Base-by-base conservation (phyloP, 2,888 invertebrate species). In the Esperia sulphurella region DNA sequence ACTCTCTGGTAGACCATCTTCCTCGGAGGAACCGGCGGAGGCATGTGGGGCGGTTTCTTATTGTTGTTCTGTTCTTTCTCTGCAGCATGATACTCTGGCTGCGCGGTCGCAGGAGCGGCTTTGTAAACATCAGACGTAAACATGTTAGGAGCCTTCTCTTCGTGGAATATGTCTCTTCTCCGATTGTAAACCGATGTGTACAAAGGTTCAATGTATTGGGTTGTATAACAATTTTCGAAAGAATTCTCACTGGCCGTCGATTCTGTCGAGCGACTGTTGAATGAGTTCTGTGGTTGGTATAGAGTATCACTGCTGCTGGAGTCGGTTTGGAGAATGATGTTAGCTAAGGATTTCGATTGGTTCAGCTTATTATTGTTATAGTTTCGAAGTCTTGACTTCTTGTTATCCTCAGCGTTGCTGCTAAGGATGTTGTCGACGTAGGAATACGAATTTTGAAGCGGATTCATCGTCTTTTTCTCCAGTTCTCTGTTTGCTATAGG, bases 21-120 rank as follows among this genome's bases (percentile, higher is more conserved):
- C 61, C 92, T 80, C 5, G 92, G 92, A 0, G 92, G 92, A 31
- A 92, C 86, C 1, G 91, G 92, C 9, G 92, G 93, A 3, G 92
- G 92, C 69, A 91, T 87, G 58, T 90, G 91, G 2, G 83, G 80
- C n/a, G 84, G 82, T 54, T 86, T 86, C 63, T 82, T 84, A 43
- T 8, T 44, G 48, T 70, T 77, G 45, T 76, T 81, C 49, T 77
- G 73, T 51, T 84, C 82, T 45, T 76, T 71, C 46, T 80, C 80
- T 3, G 71, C 59, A 29, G 67, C 61, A 45, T 75, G 81, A 51
- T 80, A 83, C 50, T 86, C 87, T 0, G 88, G 86, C 53, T 88
- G 78, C 37, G 90, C 86, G 8, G 86, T 74, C 3, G 88, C 89
- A 14, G 89, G 89, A 10, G 89, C 89, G n/a, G 89, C 90, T 58